Percentiles rank a stretch among this genome's conserved stretches.
Evolutionary conservation across 2,797 vertebrate species (phyloP).

Genomic region (Pagetopsis macropterus): DNA sequence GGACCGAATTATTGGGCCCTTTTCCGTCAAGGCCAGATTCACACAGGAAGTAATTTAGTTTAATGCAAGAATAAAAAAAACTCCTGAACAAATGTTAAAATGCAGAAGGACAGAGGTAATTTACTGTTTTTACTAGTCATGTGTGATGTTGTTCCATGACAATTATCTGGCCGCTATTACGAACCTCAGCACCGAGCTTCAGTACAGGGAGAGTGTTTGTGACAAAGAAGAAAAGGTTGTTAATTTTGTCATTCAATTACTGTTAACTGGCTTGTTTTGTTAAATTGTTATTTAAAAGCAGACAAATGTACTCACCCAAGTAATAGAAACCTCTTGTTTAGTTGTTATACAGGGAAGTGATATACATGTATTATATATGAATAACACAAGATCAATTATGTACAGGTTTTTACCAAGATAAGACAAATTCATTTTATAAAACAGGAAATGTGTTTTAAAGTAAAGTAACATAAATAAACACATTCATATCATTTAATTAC

Average conservation of each 20-base stretch:
- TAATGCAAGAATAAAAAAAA: conserved; percentile 69
- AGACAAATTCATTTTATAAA: too few species aligned
- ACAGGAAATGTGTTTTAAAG: too few species aligned
- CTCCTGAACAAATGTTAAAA: conserved; percentile 61
- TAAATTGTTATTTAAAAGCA: conserved; percentile 6
- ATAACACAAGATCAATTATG: too few species aligned
- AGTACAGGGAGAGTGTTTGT: conserved; percentile 33
- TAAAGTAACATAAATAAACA: too few species aligned
- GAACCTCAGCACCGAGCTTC: conserved; percentile 32
- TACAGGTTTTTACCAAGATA: too few species aligned
- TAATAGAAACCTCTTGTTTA: conserved; percentile 7
- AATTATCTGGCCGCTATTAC: conserved; percentile 51
- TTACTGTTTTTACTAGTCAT: conserved; percentile 58
- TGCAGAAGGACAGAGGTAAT: conserved; percentile 66
- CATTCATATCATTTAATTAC: too few species aligned
- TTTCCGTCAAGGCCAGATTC: conserved; percentile 70
- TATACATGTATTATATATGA: too few species aligned
- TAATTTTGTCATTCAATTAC: conserved; percentile 26
- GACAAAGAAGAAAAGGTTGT: conserved; percentile 29
- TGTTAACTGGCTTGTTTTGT: conserved; percentile 35
- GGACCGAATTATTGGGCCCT: conserved; percentile 64
- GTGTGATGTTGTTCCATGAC: conserved; percentile 63
- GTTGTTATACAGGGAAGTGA: too few species aligned
- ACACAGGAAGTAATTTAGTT: conserved; percentile 78
- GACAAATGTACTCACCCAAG: conserved; percentile 7